Percentiles rank a stretch among this genome's conserved stretches.
Conservation (phyloP, 2,888 invertebrate genomes). For the Macaria notata region DNA sequence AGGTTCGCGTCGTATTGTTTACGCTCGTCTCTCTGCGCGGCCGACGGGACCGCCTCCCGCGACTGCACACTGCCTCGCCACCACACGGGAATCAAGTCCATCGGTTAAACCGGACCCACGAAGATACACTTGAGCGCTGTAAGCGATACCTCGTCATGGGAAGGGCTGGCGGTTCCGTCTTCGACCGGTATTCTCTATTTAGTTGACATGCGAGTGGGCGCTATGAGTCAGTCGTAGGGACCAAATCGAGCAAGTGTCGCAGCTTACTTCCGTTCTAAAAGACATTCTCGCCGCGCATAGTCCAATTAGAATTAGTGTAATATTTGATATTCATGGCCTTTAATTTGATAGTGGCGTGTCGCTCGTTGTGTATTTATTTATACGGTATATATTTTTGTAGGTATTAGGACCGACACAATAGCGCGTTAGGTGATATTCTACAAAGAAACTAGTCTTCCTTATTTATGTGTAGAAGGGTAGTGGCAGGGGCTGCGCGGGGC, state of each 20-base stretch:
- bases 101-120: conserved; percentile 29
- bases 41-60: conserved; percentile 18
- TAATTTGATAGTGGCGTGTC: conserved; percentile 72
- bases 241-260: conserved; percentile 47
- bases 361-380: conserved; percentile 74
- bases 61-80: conserved; percentile 28
- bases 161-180: conserved; percentile 36
- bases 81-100: conserved; percentile 27
- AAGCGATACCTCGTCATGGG: conserved; percentile 22
- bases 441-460: conserved; percentile 81
- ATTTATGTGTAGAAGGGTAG: conserved; percentile 53
- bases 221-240: conserved; percentile 52
- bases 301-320: conserved; percentile 51
- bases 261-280: conserved; percentile 55
- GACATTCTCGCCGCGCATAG: conserved; percentile 58
- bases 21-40: conserved; percentile 17
- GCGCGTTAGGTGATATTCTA: conserved; percentile 78
- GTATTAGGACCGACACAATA: conserved; percentile 62
- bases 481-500: conserved; percentile 39
- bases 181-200: conserved; percentile 37
- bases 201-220: conserved; percentile 34
- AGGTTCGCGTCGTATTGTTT: conserved; percentile 16
- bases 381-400: conserved; percentile 63
- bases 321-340: conserved; percentile 73
- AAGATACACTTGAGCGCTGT: conserved; percentile 21